Evolutionary conservation across 2,888 invertebrate genomes (phyloP), one percentile per base, ranked within the genome.

Genomic region (Netelia inedita): DNA sequence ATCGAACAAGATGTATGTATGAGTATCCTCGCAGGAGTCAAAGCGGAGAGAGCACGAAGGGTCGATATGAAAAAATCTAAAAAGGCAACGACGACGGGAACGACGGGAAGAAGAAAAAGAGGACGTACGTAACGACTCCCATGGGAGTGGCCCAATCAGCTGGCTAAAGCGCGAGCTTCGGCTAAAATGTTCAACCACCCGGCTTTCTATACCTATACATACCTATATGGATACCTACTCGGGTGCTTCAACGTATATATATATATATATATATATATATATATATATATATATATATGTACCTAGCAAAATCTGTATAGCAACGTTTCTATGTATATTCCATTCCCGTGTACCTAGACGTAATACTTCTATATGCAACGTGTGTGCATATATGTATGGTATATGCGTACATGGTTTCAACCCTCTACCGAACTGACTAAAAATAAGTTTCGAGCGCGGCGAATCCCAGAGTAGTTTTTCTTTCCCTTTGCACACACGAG

Each of bases 91-190:
- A 53, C n/a, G 14, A 23, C 68, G 43, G 28, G 88, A 88, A 82
- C 61, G 75, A 53, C 63, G 73, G 73, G 79, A 87, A 79, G 84
- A 43, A 76, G 23, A 61, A 79, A 43, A 43, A 59, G 72, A 71
- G 46, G 87, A 90, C 86, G 87, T 83, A 85, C 68, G 88, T 89
- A 91, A 93, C 91, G 91, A 90, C 91, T 91, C 93, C 91, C 91
- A 41, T 75, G 91, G 90, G 92, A 87, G 88, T 88, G 88, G 87
- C 89, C 92, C 92, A 92, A 93, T 93, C 92, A 92, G 90, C 89
- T 90, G 86, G 88, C 82, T 86, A 89, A 89, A 88, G 87, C 85
- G 83, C 86, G 68, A 81, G 81, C 85, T 55, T 82, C 69, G 69
- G 85, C 89, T 89, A 86, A 91, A 90, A 89, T 89, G 90, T 89